Evolutionary conservation across 2,113 vertebrate species (phyloP), one percentile per base, ranked within the genome.

Genomic region (Chloropsis hardwickii): DNA sequence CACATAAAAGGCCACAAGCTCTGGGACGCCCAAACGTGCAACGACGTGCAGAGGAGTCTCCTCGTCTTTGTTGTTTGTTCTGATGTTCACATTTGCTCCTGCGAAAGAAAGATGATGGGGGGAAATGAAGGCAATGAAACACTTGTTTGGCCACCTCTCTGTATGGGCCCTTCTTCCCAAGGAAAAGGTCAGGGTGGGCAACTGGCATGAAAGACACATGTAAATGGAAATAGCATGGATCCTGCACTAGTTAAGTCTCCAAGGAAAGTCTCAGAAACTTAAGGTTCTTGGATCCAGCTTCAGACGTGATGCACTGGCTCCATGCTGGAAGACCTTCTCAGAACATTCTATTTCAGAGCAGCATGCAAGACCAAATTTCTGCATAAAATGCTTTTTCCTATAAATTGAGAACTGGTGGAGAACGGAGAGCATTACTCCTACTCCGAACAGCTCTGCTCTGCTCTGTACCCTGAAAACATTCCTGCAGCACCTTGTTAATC

Each of bases 71-170:
- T 99, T 99, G 76, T 99, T 96, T 56, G 98, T 98, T 84, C 96
- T 97, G 78, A 97, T 96, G 93, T 99, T 99, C 92, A 99, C 97
- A 0, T 99, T 97, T 13, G 99, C 99, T 79, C 99, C 99, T 99
- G 54, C 25, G 86, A 71, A 76, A 50, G 53, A 64, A 74, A 92
- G 83, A 72, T 10, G 3, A 78, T 11, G 40, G 33, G 39, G 33
- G 24, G 19, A n/a, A 12, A 18, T 51, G 19, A 92, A 47, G 15
- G 33, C 33, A 84, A 48, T 0, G 0, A 35, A 82, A 69, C 10
- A 6, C 12, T 35, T 24, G 16, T 62, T 73, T 13, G 12, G 16
- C 6, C 16, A 16, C 29, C 4, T 47, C 33, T 69, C 58, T 91
- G n/a, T 39, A 39, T 24, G 37, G 54, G 53, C 37, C 14, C 28